A percentile compares a stretch with the other conserved stretches of the same genome.
These are phyloP conservation scores for Cerastis rubricosa DNA, from an alignment of 2,888 invertebrate species.

Conservation along the genomic window DNA sequence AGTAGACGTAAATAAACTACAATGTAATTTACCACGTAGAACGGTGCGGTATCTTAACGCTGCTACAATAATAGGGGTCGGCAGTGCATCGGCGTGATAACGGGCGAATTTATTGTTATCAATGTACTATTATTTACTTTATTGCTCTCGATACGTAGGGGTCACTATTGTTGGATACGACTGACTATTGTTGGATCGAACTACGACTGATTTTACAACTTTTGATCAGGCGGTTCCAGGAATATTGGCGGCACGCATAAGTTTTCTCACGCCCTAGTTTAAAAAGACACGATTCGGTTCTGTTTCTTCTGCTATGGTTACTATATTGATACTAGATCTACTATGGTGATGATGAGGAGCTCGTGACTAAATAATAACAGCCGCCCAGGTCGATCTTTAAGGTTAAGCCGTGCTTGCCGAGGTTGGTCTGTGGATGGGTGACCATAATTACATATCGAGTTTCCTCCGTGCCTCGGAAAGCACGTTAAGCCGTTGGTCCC, in stretches of 20 bases:
- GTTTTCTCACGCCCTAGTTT: not conserved
- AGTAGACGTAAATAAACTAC: slow-evolving; percentile 24
- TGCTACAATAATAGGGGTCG: slow-evolving; percentile 48
- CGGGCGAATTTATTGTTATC: slow-evolving; percentile 50
- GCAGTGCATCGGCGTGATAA: slow-evolving; percentile 50
- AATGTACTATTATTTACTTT: slow-evolving; percentile 43
- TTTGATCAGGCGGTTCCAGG: not conserved
- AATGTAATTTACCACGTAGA: slow-evolving; percentile 38
- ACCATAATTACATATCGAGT: too few relatives aligned
- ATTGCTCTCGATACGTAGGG: slow-evolving; percentile 32
- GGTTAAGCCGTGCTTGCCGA: too few relatives aligned
- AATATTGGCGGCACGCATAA: not conserved
- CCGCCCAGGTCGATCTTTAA: too few relatives aligned
- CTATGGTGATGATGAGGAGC: too few relatives aligned
- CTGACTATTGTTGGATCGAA: slow-evolving; percentile 32
- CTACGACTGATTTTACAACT: not conserved
- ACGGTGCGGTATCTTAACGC: slow-evolving; percentile 30
- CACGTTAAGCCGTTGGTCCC: too few relatives aligned
- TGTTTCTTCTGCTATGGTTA: too few relatives aligned
- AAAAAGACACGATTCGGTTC: too few relatives aligned
- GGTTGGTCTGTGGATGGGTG: too few relatives aligned
- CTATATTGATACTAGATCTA: too few relatives aligned
- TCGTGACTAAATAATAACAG: too few relatives aligned
- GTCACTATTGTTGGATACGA: slow-evolving; percentile 37
- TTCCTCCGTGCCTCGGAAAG: too few relatives aligned